Evolutionary conservation across 1,140 invertebrate species (phyloP).

Genomic region (Drosophila baimaii): DNA sequence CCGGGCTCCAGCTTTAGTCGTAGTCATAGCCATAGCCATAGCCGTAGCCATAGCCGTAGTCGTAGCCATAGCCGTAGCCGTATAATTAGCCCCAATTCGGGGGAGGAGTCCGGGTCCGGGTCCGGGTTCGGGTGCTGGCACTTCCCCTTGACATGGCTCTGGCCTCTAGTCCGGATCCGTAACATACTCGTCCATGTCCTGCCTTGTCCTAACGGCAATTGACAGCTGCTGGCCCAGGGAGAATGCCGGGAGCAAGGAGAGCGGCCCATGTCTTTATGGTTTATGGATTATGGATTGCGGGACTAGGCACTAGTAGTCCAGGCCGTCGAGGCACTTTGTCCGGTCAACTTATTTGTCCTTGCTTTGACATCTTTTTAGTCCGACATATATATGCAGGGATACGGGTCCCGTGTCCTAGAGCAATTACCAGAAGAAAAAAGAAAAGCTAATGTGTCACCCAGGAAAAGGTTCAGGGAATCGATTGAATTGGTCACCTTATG

Average conservation of each 20-base stretch:
- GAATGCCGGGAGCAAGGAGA: not conserved
- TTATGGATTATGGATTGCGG: conserved; percentile 17
- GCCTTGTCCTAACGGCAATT: conserved; percentile 21
- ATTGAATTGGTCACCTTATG: not conserved
- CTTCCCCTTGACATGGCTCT: conserved; percentile 22
- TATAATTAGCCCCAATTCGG: conserved; percentile 45
- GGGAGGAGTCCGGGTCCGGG: not conserved
- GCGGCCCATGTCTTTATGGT: conserved; percentile 22
- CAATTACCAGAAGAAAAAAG: not conserved
- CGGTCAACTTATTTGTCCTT: conserved; percentile 13
- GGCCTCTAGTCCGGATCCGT: conserved; percentile 10
- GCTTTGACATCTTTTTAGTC: conserved; percentile 10
- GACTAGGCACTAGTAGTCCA: conserved; percentile 13
- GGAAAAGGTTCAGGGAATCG: not conserved
- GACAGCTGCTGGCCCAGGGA: conserved; percentile 4
- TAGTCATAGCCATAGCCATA: not conserved
- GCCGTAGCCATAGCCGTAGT: not conserved
- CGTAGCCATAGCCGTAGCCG: conserved; percentile 13
- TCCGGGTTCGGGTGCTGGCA: not conserved
- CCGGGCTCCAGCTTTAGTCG: not conserved
- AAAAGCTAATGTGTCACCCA: not conserved
- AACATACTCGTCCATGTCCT: conserved; percentile 5
- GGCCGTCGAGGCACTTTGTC: conserved; percentile 1
- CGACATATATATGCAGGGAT: not conserved
- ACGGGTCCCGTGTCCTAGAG: too few species aligned